Base-by-base conservation (phyloP, 2,888 invertebrate species). In the Stictocephala bisonia region DNA sequence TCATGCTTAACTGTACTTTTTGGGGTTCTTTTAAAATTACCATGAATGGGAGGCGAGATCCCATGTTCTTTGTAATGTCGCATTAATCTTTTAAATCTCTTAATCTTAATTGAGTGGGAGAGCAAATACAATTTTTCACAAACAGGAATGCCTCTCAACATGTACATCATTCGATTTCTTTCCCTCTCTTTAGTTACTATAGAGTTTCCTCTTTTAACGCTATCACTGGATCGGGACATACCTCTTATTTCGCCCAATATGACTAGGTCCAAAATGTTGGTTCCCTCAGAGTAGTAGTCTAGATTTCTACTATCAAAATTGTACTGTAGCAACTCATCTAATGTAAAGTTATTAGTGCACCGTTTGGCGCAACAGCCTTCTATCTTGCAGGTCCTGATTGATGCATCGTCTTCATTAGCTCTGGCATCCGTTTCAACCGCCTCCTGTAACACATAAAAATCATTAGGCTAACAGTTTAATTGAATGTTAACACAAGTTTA, bases 241-340 rank as follows among this genome's bases (percentile, higher is more conserved):
- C 6, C 35, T 58, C 35, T 26, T 27, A 58, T 58, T 9, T 58
- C 58, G 7, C 58, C 58, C n/a, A 58, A 7, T 29, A 58, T 11
- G 29, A 58, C 58, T 29, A 58, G 29, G n/a, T 58, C 58, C 29
- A 58, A 58, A 11, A 58, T 58, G 29, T 58, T 58, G 3, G 58
- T 58, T 27, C 58, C 58, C 13, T 58, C 58, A 29, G 26, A 27
- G 58, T 58, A 58, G 29, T 58, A 58, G 58, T 31, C 26, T 58
- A 58, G n/a, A 58, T 58, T 58, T 18, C 58, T 26, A 20, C 58
- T 58, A n/a, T 58, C 58, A 58, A 58, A 58, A 58, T 58, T 26
- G 13, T 27, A 26, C 58, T 58, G 58, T 27, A 58, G 35, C 26
- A 58, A 27, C 29, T 58, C 58, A 58, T 58, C 58, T 29, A 58